Evolutionary conservation across 2,888 invertebrate genomes (phyloP).

Genomic region (Gisinianus flammeolus): DNA sequence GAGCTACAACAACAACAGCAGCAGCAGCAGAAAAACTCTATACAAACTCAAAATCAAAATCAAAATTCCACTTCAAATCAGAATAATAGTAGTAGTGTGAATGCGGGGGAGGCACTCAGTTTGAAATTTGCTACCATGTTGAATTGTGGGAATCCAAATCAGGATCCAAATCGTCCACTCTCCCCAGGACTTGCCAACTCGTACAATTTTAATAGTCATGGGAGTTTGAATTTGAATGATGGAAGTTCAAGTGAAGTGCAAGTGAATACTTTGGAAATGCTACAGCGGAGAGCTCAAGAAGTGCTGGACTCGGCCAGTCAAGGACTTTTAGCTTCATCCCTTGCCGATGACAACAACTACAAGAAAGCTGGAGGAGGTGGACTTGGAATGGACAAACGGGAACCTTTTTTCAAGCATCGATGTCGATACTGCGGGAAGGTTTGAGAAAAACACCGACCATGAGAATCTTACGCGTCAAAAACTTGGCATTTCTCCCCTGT

Average conservation of each 20-base stretch:
- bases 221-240: constrained; percentile 78
- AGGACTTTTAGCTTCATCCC: constrained; percentile 84
- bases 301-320: constrained; percentile 89
- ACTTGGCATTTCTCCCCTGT: no score
- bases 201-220: constrained; percentile 72
- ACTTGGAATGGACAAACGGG: constrained; percentile 64
- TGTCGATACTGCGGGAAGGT: neutral
- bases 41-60: neutral
- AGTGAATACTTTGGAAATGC: constrained; percentile 88
- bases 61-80: neutral
- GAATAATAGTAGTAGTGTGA: neutral
- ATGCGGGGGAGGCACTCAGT: constrained; percentile 41
- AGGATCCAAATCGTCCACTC: constrained; percentile 56
- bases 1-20: neutral
- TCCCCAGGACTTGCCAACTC: constrained; percentile 56
- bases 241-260: constrained; percentile 59
- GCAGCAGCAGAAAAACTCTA: constrained; percentile 28
- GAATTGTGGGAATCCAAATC: constrained; percentile 55
- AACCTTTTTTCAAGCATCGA: constrained; percentile 83
- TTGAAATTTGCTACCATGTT: constrained; percentile 58
- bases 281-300: constrained; percentile 91
- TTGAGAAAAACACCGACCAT: no score
- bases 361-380: constrained; percentile 53
- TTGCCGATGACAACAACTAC: constrained; percentile 85
- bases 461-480: no score